Evolutionary conservation across 2,888 invertebrate species (phyloP), one percentile per base, ranked within the genome.

Genomic region (Pristionchus exspectatus): DNA sequence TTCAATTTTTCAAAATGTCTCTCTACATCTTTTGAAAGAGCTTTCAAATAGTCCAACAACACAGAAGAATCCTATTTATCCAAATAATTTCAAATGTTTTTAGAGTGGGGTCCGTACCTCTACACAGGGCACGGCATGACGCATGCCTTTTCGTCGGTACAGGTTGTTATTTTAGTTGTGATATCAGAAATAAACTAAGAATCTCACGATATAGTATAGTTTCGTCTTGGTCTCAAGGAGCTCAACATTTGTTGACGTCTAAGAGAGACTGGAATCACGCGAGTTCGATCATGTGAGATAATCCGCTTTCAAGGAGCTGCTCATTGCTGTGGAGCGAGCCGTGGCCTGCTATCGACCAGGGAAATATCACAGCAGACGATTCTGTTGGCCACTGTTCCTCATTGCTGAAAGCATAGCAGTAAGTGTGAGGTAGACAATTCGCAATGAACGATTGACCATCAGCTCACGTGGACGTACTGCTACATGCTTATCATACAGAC

Each of bases 401-500:
- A 18, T 33, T 30, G 72, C 18, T 16, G 72, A 72, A 33, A 33
- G 16, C 18, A 33, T 72, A 18, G 72, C 72, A 10, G 72, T 72
- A 24, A 30, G 72, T 72, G 5, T 5, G 3, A n/a, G 0, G 21
- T 10, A 21, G 63, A n/a, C n/a, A 63, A 63, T 21, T 4, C 16
- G 18, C n/a, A 50, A 50, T 7, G 2, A 56, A 21, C 1, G 4
- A 21, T n/a, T 63, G 63, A 72, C 14, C 44, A 4, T 21, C 81
- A 81, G 81, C 16, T 81, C 54, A 54, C 27, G 1, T 81, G 54
- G 81, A 81, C 81, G 0, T 81, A 81, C 18, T 81, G 44, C 27
- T 81, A 81, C 81, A 81, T 81, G 81, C 81, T 81, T 27, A 81
- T 81, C 18, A 81, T 81, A 2, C 81, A 81, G 81, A 81, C 81